These are phyloP conservation scores for Hemicordylus capensis DNA, from an alignment of 2,113 vertebrate species.

Conservation along the genomic window DNA sequence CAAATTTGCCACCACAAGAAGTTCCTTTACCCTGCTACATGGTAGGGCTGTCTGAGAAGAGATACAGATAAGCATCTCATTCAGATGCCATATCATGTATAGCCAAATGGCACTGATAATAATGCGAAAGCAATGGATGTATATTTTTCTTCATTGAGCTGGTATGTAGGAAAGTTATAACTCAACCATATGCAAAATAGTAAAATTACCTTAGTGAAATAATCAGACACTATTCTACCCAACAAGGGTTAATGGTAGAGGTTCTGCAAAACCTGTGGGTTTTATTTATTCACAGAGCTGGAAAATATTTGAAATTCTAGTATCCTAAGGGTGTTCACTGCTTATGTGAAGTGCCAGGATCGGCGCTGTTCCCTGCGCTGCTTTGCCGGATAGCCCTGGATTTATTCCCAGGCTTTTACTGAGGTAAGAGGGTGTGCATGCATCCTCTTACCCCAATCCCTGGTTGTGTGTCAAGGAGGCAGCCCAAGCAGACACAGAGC, in stretches of 20 bases:
- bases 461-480: too few relatives aligned
- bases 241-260: not conserved
- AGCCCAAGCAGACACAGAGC: too few relatives aligned
- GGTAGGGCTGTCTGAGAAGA: too few relatives aligned
- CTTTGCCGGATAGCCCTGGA: too few relatives aligned
- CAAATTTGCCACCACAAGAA: too few relatives aligned
- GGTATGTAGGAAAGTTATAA: not conserved
- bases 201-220: not conserved
- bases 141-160: conserved; percentile 26
- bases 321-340: too few relatives aligned
- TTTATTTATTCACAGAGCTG: not conserved
- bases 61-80: conserved; percentile 46
- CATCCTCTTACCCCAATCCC: too few relatives aligned
- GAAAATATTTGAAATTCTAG: not conserved
- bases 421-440: too few relatives aligned
- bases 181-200: not conserved
- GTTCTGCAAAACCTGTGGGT: not conserved
- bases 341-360: too few relatives aligned
- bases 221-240: not conserved
- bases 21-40: too few relatives aligned
- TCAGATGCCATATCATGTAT: not conserved
- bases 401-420: too few relatives aligned
- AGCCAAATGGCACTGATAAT: not conserved
- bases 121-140: not conserved
- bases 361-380: too few relatives aligned